Conservation (phyloP, 1,140 invertebrate genomes). For the Nephotettix cincticeps region DNA sequence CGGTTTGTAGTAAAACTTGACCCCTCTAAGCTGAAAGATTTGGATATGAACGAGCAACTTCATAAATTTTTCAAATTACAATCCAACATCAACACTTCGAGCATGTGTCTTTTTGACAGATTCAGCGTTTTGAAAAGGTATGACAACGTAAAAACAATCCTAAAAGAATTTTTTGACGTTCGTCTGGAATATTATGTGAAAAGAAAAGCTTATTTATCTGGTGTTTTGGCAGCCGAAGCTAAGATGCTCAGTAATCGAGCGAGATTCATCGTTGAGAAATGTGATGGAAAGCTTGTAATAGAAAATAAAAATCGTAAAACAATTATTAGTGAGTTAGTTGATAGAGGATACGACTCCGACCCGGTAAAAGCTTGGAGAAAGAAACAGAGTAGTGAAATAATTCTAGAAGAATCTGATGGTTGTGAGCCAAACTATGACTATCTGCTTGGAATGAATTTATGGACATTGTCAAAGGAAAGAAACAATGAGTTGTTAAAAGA, state of each 20-base stretch:
- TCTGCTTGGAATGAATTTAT: slow-evolving; percentile 86
- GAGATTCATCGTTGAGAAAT: background rate
- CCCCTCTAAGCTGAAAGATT: slow-evolving; percentile 72
- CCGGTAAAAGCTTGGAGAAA: background rate
- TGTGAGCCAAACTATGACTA: slow-evolving; percentile 64
- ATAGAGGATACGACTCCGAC: slow-evolving; percentile 41
- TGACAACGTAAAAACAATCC: background rate
- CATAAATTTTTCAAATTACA: slow-evolving; percentile 96
- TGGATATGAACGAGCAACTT: slow-evolving; percentile 80
- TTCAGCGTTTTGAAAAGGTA: background rate
- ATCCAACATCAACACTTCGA: slow-evolving; percentile 58
- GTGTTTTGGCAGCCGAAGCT: background rate
- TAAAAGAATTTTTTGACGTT: background rate
- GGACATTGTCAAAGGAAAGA: slow-evolving; percentile 87
- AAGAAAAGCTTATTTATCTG: background rate
- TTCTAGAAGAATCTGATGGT: slow-evolving; percentile 18
- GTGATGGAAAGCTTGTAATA: background rate
- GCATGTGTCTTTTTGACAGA: background rate
- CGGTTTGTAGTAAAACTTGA: slow-evolving; percentile 81
- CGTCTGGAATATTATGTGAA: background rate
- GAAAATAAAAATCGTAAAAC: background rate
- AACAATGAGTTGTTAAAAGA: slow-evolving; percentile 89
- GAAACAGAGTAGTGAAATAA: background rate
- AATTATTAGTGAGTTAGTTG: slow-evolving; percentile 38
- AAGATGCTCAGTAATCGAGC: background rate